Evolutionary conservation across 1,140 invertebrate genomes (phyloP).

Genomic region (Danaus melanippus): DNA sequence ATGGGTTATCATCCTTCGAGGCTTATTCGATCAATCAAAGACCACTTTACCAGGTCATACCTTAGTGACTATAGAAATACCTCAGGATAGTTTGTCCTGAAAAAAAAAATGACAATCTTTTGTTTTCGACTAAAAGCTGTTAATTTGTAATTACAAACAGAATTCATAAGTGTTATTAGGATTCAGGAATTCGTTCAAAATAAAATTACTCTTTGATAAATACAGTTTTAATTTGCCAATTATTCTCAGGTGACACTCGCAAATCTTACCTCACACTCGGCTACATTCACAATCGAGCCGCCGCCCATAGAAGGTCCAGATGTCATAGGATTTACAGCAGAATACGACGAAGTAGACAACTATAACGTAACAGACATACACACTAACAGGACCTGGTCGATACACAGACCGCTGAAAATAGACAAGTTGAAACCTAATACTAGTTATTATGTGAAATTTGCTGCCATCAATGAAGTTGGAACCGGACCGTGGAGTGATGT

Average conservation of each 20-base stretch:
- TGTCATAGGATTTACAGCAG: constrained; percentile 42
- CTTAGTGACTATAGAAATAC: too few species aligned
- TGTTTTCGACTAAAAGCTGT: too few species aligned
- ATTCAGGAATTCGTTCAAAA: too few species aligned
- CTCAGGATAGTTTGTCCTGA: too few species aligned
- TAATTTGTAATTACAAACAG: too few species aligned
- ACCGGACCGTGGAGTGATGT: constrained; percentile 41
- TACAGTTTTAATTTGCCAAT: constrained; percentile 7
- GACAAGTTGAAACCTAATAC: constrained; percentile 46
- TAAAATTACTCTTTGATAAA: too few species aligned
- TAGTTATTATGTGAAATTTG: constrained; percentile 51
- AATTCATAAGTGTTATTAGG: too few species aligned
- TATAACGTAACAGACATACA: constrained; percentile 51
- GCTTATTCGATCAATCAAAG: too few species aligned
- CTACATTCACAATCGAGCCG: constrained; percentile 35
- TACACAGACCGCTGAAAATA: constrained; percentile 38
- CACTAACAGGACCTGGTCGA: constrained; percentile 49
- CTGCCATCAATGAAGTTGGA: constrained; percentile 49
- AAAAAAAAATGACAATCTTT: too few species aligned
- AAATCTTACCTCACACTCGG: constrained; percentile 38
- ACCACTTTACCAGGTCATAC: too few species aligned
- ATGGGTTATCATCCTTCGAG: too few species aligned
- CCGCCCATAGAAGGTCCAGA: constrained; percentile 27
- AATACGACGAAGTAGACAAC: constrained; percentile 45
- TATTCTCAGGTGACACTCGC: constrained; percentile 31